Conservation (phyloP, 2,888 invertebrate species). For the Empis stercorea region DNA sequence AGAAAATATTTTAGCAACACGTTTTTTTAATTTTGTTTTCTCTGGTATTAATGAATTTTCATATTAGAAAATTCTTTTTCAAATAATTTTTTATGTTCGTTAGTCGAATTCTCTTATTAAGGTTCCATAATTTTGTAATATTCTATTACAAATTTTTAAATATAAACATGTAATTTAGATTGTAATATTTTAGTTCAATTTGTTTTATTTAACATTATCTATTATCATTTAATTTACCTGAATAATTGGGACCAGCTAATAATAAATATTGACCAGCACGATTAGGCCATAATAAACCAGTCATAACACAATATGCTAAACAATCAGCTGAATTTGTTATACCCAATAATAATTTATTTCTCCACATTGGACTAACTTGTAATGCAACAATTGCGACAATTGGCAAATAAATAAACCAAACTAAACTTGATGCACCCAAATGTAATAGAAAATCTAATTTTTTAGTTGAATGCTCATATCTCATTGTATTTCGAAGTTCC, state of each 20-base stretch:
- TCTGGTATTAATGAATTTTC: no score
- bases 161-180: no score
- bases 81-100: no score
- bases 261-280: constrained; percentile 84
- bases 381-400: constrained; percentile 86
- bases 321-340: constrained; percentile 94
- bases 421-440: constrained; percentile 92
- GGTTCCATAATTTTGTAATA: no score
- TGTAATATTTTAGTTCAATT: no score
- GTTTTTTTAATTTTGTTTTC: no score
- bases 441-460: constrained; percentile 89
- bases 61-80: no score
- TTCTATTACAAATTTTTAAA: no score
- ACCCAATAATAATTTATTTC: constrained; percentile 85
- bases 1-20: no score
- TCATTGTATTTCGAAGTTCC: constrained; percentile 60
- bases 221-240: constrained; percentile 35
- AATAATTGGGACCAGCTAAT: constrained; percentile 56
- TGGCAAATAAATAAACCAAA: constrained; percentile 96
- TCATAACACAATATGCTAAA: constrained; percentile 87
- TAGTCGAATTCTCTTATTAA: no score
- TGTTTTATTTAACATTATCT: no score
- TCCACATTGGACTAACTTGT: constrained; percentile 88
- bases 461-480: constrained; percentile 64
- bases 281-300: constrained; percentile 91